Conservation (phyloP, 2,888 invertebrate genomes). For the Caenorhabditis afra region DNA sequence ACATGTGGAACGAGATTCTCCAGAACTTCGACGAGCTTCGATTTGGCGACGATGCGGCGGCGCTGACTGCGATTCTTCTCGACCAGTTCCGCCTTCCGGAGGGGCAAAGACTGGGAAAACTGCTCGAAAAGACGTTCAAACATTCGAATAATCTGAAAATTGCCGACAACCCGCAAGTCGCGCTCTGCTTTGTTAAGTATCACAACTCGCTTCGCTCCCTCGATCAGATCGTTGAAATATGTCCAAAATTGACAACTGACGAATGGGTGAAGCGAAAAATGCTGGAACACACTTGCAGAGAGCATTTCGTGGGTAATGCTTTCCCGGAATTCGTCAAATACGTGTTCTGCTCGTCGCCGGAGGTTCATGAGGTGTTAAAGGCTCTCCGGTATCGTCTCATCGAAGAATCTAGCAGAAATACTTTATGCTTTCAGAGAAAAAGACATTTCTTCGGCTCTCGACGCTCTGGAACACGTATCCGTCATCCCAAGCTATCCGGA, state of each 20-base stretch:
- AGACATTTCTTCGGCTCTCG: slow-evolving; percentile 33
- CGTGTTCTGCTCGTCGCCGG: not conserved
- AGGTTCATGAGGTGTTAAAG: slow-evolving; percentile 8
- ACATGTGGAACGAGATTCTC: slow-evolving; percentile 27
- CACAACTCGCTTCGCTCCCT: not conserved
- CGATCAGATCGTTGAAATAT: not conserved
- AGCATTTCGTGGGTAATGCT: slow-evolving; percentile 17
- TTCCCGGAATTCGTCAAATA: slow-evolving; percentile 21
- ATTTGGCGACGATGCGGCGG: slow-evolving; percentile 14
- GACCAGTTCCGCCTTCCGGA: not conserved
- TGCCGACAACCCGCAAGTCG: slow-evolving; percentile 1
- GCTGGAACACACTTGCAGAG: slow-evolving; percentile 14
- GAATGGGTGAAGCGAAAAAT: slow-evolving; percentile 28
- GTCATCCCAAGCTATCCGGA: slow-evolving; percentile 40
- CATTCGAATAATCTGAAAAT: not conserved
- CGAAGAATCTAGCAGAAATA: not conserved
- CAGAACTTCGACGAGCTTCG: slow-evolving; percentile 7
- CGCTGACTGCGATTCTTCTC: not conserved
- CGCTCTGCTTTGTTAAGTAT: slow-evolving; percentile 19
- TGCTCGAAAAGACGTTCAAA: not conserved
- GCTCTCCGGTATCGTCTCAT: slow-evolving; percentile 16
- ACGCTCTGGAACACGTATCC: slow-evolving; percentile 28
- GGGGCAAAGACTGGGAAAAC: not conserved
- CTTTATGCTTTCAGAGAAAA: slow-evolving; percentile 28
- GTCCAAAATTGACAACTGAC: not conserved